phyloP scores from a whole-genome alignment of 2,113 vertebrate genomes.

The Coracopsis vasa region DNA sequence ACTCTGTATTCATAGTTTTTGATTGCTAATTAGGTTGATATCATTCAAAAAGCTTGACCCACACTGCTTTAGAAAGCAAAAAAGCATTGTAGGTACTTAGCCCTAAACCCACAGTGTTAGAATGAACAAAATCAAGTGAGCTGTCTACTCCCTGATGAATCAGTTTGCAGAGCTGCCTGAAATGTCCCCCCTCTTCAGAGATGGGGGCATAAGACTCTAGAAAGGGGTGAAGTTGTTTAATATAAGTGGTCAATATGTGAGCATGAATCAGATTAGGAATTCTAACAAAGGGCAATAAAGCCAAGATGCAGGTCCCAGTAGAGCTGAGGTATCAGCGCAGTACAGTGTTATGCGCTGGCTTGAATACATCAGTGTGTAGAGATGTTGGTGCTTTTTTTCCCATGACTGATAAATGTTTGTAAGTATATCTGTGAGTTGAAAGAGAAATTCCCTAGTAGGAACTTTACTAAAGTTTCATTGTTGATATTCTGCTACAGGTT shows the following conservation, averaged over 20 bases:
- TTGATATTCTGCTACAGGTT: neutral
- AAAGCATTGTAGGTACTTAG: neutral
- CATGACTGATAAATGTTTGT: neutral
- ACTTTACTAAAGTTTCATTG: neutral
- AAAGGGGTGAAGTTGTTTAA: neutral
- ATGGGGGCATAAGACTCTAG: neutral
- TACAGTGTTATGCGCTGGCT: neutral
- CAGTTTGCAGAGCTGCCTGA: neutral
- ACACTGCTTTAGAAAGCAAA: fast-evolving
- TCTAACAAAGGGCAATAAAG: neutral
- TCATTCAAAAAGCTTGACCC: neutral
- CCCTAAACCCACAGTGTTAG: neutral
- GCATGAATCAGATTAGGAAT: neutral
- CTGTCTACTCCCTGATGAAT: neutral
- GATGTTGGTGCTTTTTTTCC: neutral
- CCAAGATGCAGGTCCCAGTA: neutral
- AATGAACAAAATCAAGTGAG: neutral
- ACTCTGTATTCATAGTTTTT: neutral
- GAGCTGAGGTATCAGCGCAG: neutral
- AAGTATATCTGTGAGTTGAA: neutral
- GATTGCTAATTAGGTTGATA: neutral
- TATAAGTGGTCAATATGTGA: neutral
- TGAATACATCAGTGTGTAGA: neutral
- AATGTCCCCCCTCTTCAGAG: neutral
- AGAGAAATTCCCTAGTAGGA: neutral